Evolutionary conservation across 2,888 invertebrate species (phyloP).

Genomic region (Scotopteryx bipunctaria): DNA sequence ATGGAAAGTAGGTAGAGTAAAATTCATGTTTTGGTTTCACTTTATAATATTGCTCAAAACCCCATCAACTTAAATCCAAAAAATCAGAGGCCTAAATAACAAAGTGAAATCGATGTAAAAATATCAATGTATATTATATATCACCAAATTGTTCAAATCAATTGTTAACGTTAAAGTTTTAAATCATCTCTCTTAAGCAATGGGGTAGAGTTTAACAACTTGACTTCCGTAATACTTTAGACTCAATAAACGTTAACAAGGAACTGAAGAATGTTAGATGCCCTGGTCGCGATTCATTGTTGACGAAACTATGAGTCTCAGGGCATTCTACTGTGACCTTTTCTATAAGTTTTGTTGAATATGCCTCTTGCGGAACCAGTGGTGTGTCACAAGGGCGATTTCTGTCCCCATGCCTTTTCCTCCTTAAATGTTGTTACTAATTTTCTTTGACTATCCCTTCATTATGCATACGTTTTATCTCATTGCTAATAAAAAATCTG

Average conservation of each 20-base stretch:
- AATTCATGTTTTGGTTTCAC: slow-evolving; percentile 21
- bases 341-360: background rate
- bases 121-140: background rate
- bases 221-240: background rate
- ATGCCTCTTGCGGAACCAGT: background rate
- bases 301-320: background rate
- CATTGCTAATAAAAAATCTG: slow-evolving; percentile 51
- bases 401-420: slow-evolving; percentile 34
- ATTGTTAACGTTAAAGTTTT: slow-evolving; percentile 1
- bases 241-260: background rate
- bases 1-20: slow-evolving; percentile 48
- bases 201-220: background rate
- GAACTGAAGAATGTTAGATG: background rate
- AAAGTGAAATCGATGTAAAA: background rate
- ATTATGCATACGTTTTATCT: slow-evolving; percentile 55
- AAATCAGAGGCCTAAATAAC: slow-evolving; percentile 18
- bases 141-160: background rate
- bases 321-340: background rate
- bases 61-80: slow-evolving; percentile 13
- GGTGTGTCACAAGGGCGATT: slow-evolving; percentile 41
- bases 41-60: slow-evolving; percentile 35
- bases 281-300: background rate
- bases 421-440: slow-evolving; percentile 24
- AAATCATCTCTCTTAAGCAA: slow-evolving; percentile 1
- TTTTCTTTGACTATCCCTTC: slow-evolving; percentile 30